Evolutionary conservation across 2,113 vertebrate genomes (phyloP).

Genomic region (Melospiza georgiana): DNA sequence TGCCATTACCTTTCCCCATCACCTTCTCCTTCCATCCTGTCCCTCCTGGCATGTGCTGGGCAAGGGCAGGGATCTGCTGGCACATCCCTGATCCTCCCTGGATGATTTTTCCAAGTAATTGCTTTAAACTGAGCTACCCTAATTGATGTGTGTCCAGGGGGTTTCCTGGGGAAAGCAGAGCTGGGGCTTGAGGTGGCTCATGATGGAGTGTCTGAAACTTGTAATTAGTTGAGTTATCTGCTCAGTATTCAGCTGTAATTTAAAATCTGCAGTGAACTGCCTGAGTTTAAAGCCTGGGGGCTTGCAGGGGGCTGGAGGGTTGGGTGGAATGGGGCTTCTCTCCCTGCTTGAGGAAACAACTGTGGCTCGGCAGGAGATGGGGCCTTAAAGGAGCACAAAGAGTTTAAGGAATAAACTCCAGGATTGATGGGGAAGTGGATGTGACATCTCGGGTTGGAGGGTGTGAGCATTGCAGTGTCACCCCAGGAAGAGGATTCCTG

Average conservation of each 20-base stretch:
- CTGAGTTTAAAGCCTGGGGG: background rate
- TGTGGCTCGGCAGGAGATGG: accelerated
- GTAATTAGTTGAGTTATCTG: background rate
- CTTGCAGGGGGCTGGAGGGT: background rate
- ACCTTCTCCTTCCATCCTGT: background rate
- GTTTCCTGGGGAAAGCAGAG: background rate
- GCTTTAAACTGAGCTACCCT: background rate
- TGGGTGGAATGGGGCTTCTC: background rate
- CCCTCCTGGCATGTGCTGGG: background rate
- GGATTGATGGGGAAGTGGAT: accelerated
- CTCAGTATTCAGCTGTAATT: background rate
- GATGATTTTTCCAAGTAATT: background rate
- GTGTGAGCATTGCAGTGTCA: background rate
- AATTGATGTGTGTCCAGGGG: background rate
- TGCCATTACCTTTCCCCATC: background rate
- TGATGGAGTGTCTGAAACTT: background rate
- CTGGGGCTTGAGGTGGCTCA: background rate
- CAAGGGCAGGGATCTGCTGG: background rate
- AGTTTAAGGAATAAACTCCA: background rate
- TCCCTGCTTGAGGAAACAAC: background rate
- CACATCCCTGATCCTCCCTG: background rate
- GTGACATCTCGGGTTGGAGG: background rate
- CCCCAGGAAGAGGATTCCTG: accelerated
- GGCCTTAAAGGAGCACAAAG: background rate
- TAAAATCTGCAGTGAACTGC: background rate